phyloP scores from a whole-genome alignment of 2,888 invertebrate genomes.

The Polylopha cassiicola region DNA sequence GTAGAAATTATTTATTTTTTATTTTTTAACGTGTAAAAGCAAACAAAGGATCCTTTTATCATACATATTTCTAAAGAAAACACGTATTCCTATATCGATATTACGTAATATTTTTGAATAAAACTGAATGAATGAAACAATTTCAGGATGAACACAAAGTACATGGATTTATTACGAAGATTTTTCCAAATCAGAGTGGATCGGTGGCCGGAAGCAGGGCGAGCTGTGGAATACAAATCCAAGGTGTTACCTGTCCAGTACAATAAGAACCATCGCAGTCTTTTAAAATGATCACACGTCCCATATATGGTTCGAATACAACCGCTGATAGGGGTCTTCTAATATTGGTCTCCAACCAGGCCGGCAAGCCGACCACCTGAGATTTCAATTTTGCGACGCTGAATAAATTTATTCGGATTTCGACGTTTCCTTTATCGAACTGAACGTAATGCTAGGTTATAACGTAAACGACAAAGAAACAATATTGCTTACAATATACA shows the following conservation, averaged over 20 bases:
- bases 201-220: conserved; percentile 43
- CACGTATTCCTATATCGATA: too few relatives aligned
- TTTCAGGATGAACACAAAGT: conserved; percentile 29
- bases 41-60: too few relatives aligned
- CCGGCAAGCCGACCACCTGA: conserved; percentile 61
- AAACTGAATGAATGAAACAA: conserved; percentile 2
- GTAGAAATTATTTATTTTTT: too few relatives aligned
- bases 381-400: conserved; percentile 71
- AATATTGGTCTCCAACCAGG: conserved; percentile 37
- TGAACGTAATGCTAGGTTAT: conserved; percentile 41
- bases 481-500: too few relatives aligned
- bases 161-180: conserved; percentile 39
- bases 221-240: conserved; percentile 62
- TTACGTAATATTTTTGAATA: too few relatives aligned
- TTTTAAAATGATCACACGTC: conserved; percentile 32
- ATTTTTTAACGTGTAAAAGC: too few relatives aligned
- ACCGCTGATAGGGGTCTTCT: conserved; percentile 35
- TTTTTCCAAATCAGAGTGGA: conserved; percentile 55
- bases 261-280: conserved; percentile 32
- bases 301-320: conserved; percentile 28
- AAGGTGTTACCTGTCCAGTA: conserved; percentile 45
- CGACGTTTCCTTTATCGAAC: conserved; percentile 48
- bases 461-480: conserved; percentile 31
- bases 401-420: conserved; percentile 69
- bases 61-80: too few relatives aligned